Conservation (phyloP, 2,113 vertebrate genomes). For the Plecturocebus donacophilus region DNA sequence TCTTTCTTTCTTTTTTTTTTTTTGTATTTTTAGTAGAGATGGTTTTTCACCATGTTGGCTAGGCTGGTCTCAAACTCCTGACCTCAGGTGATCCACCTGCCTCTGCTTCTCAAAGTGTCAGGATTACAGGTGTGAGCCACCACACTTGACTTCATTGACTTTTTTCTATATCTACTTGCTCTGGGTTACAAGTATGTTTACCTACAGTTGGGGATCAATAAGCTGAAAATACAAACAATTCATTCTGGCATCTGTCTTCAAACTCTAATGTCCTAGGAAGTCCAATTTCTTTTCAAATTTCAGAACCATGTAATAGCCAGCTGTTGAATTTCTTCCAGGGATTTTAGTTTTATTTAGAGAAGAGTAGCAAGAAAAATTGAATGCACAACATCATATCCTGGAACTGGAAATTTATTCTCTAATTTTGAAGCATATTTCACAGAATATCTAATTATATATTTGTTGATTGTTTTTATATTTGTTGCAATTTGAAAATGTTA, state of each 20-base stretch:
- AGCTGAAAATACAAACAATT: neutral
- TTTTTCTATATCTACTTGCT: neutral
- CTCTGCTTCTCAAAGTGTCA: too few relatives aligned
- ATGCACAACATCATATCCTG: neutral
- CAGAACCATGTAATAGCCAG: neutral
- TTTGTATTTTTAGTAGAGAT: too few relatives aligned
- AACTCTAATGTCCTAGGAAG: neutral
- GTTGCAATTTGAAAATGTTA: neutral
- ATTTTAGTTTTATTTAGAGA: neutral
- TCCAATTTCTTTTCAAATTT: neutral
- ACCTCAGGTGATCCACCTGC: too few relatives aligned
- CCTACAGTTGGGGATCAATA: neutral
- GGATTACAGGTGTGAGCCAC: too few relatives aligned
- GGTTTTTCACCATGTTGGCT: too few relatives aligned
- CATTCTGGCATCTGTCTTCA: neutral
- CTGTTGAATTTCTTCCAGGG: neutral
- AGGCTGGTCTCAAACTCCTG: too few relatives aligned
- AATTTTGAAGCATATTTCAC: too few relatives aligned
- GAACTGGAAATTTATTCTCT: neutral
- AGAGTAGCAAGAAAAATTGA: neutral
- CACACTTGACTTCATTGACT: too few relatives aligned
- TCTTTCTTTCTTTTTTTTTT: too few relatives aligned
- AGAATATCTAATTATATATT: too few relatives aligned
- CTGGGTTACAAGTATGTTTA: neutral
- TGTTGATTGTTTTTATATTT: too few relatives aligned